Evolutionary conservation across 2,888 invertebrate genomes (phyloP).

Genomic region (Agrochola litura): DNA sequence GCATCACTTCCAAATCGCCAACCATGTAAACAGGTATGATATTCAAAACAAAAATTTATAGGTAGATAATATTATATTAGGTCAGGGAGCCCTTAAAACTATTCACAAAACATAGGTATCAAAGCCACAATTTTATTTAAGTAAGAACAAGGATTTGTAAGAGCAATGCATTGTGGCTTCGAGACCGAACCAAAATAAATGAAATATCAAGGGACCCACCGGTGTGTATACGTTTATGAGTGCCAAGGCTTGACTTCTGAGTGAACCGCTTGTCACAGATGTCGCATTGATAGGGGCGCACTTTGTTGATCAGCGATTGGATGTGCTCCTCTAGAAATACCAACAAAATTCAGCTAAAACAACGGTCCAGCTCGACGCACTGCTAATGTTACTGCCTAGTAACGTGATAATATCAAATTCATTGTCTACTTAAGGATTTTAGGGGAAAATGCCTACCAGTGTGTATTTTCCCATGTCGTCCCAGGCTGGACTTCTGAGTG

Average conservation of each 20-base stretch:
- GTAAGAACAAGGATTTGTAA: slow-evolving; percentile 14
- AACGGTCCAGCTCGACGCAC: slow-evolving; percentile 81
- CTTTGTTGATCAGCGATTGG: slow-evolving; percentile 91
- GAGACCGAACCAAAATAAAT: slow-evolving; percentile 86
- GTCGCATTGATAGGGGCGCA: slow-evolving; percentile 93
- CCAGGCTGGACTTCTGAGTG: slow-evolving; percentile 94
- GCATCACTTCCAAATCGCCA: slow-evolving; percentile 79
- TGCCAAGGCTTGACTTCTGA: slow-evolving; percentile 95
- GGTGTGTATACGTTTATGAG: slow-evolving; percentile 95
- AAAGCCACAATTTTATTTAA: slow-evolving; percentile 81
- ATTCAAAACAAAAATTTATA: slow-evolving; percentile 50
- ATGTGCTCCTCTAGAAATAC: slow-evolving; percentile 91
- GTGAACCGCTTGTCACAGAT: slow-evolving; percentile 95
- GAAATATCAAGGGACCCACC: slow-evolving; percentile 91
- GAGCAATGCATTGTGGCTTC: slow-evolving; percentile 83
- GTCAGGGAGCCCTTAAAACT: slow-evolving; percentile 89
- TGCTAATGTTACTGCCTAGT: slow-evolving; percentile 83
- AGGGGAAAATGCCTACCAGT: slow-evolving; percentile 91
- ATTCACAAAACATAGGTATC: slow-evolving; percentile 89
- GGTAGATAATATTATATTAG: slow-evolving; percentile 59
- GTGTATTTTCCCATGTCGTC: slow-evolving; percentile 93
- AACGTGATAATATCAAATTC: slow-evolving; percentile 84
- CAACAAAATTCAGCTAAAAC: slow-evolving; percentile 90
- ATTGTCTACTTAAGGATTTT: slow-evolving; percentile 89
- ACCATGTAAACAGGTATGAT: slow-evolving; percentile 65